Percentiles rank a stretch among this genome's conserved stretches.
These are phyloP conservation scores for Homarus americanus DNA, from an alignment of 1,140 invertebrate species.

Conservation along the genomic window DNA sequence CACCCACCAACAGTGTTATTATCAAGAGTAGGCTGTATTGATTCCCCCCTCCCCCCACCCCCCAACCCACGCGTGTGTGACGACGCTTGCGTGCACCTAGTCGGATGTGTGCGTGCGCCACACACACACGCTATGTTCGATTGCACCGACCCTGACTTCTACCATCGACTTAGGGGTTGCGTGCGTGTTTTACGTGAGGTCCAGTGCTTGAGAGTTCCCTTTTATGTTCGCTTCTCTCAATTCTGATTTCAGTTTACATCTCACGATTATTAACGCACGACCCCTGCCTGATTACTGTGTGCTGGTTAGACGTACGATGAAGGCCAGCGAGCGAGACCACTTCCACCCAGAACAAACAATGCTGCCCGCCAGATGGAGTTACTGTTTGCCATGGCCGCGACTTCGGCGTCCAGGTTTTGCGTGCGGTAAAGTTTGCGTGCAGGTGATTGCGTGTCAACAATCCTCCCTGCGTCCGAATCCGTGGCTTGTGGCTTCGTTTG, in stretches of 20 bases:
- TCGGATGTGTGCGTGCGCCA: slow-evolving; percentile 68
- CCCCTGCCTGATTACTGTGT: background rate
- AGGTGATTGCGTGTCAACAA: slow-evolving; percentile 70
- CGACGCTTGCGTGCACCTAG: slow-evolving; percentile 70
- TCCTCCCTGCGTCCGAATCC: slow-evolving; percentile 62
- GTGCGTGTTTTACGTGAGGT: background rate
- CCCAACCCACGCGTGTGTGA: slow-evolving; percentile 23
- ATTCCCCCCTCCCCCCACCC: slow-evolving; percentile 34
- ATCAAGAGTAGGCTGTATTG: slow-evolving; percentile 52
- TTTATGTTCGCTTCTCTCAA: background rate
- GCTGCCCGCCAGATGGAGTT: slow-evolving; percentile 11
- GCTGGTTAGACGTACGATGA: background rate
- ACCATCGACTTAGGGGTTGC: slow-evolving; percentile 23
- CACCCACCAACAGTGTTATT: background rate
- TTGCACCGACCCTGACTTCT: slow-evolving; percentile 40
- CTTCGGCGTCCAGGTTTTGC: slow-evolving; percentile 67
- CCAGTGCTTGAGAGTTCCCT: background rate
- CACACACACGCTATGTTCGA: slow-evolving; percentile 58
- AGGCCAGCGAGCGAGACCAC: background rate
- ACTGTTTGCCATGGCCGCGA: slow-evolving; percentile 51
- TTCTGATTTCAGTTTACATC: background rate
- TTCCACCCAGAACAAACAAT: slow-evolving; percentile 54
- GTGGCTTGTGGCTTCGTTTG: slow-evolving; percentile 65
- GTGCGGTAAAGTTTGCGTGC: slow-evolving; percentile 68
- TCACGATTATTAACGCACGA: background rate